A percentile compares a stretch with the other conserved stretches of the same genome.
Evolutionary conservation across 2,113 vertebrate species (phyloP).

Genomic region (Phaetusa simplex): DNA sequence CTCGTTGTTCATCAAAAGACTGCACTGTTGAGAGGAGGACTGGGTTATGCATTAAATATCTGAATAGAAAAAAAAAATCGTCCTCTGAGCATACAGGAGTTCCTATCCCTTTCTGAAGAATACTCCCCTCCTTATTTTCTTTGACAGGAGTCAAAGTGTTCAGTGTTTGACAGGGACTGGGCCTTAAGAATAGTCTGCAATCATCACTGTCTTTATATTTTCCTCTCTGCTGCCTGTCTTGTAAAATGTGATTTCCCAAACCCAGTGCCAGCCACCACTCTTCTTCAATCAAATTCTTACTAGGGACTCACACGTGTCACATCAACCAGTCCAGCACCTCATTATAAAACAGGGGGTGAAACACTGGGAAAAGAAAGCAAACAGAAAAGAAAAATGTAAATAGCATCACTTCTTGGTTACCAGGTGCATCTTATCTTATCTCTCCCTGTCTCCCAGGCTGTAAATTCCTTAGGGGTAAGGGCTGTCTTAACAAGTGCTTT

Average conservation of each 20-base stretch:
- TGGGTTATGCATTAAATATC: constrained; percentile 45
- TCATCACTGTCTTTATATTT: background rate
- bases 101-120: background rate
- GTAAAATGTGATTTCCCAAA: constrained; percentile 9
- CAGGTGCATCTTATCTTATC: constrained; percentile 66
- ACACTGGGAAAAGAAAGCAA: constrained; percentile 45
- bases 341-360: constrained; percentile 53
- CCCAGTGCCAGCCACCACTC: constrained; percentile 8
- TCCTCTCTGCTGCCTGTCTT: constrained; percentile 7
- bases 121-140: background rate
- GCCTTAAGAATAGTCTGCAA: background rate
- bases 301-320: constrained; percentile 25
- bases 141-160: constrained; percentile 38
- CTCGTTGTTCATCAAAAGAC: constrained; percentile 18
- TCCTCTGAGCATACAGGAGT: background rate
- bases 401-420: constrained; percentile 54
- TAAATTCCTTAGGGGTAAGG: constrained; percentile 38
- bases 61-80: background rate
- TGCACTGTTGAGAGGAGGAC: background rate
- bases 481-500: constrained; percentile 42
- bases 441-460: constrained; percentile 26
- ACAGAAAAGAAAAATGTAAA: constrained; percentile 61
- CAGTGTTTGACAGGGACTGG: background rate
- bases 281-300: constrained; percentile 4
- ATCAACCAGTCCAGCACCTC: constrained; percentile 51